Evolutionary conservation across 2,888 invertebrate species (phyloP), one percentile per base, ranked within the genome.

Genomic region (Rotaria macrura): DNA sequence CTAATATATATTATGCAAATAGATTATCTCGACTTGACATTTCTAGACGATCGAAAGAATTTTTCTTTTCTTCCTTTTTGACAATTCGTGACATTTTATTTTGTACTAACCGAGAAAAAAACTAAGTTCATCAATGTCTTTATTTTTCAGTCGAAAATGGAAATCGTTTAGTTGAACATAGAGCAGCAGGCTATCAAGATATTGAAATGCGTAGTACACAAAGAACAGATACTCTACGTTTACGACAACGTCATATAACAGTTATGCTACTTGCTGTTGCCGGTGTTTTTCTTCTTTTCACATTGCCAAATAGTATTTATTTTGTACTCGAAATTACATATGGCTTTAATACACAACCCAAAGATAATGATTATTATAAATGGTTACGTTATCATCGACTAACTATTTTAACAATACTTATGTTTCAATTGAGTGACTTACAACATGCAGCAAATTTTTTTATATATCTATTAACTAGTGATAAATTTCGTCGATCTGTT

Each of bases 401-500:
- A n/a, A 79, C 25, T 25, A 79, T 79, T n/a, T n/a, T 79, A 12
- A 43, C 79, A 43, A 17, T 79, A 7, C 10, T 79, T 14, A 79
- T 79, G 79, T 79, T 43, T 43, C 79, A 79, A 79, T 43, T 79
- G 20, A 79, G 79, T 14, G 79, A 79, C 43, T 43, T 79, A 43
- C 79, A 79, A 79, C 79, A 79, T 79, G 43, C 79, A 79, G n/a
- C n/a, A 38, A 79, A 79, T 25, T 79, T 79, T 23, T 79, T 43
- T 43, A n/a, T 79, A 10, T 79, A 79, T 43, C 2, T 79, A 79
- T 79, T 79, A 79, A 79, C 79, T 25, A 43, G 43, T 43, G 10
- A n/a, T n/a, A 79, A 79, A 43, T 79, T 79, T 79, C 79, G 79
- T 79, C 79, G 43, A 79, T 2, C 79, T n/a, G 79, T 79, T n/a